Evolutionary conservation across 2,797 vertebrate genomes (phyloP).

Genomic region (Amphiprion clarkii): DNA sequence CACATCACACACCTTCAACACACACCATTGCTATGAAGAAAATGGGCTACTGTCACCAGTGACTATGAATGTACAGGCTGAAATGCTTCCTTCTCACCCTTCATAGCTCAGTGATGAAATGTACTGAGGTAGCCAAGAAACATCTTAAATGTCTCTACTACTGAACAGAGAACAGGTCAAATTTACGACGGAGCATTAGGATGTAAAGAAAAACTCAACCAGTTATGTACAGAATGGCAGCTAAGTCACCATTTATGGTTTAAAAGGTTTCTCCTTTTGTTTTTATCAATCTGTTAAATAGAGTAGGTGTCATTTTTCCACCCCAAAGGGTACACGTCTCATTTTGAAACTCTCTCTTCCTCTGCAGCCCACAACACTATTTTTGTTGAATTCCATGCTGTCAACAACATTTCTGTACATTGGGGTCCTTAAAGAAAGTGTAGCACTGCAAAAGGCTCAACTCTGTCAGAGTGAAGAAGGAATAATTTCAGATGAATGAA

Average conservation of each 20-base stretch:
- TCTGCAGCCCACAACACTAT: conserved; percentile 35
- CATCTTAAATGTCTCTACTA: not conserved
- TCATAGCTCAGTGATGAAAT: not conserved
- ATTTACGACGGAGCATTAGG: not conserved
- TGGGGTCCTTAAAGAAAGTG: not conserved
- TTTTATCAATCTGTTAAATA: conserved; percentile 23
- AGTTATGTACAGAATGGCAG: not conserved
- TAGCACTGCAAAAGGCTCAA: not conserved
- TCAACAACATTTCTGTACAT: not conserved
- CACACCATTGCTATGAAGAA: not conserved
- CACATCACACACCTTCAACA: conserved; percentile 24
- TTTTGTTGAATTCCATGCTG: not conserved
- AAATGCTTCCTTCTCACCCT: conserved; percentile 49
- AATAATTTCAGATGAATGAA: conserved; percentile 54
- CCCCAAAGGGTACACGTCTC: conserved; percentile 14
- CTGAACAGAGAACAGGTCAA: not conserved
- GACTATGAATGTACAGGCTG: conserved; percentile 28
- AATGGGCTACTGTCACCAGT: conserved; percentile 6
- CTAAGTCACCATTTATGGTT: too few relatives aligned
- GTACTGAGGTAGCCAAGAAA: not conserved
- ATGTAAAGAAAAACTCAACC: not conserved
- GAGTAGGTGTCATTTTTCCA: conserved; percentile 39
- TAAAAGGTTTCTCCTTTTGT: not conserved
- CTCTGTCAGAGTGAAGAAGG: conserved; percentile 40
- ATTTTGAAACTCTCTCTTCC: conserved; percentile 59